These are phyloP conservation scores for Porites cylindrica DNA, from an alignment of 92 coral and sea anemone species.

Conservation along the genomic window DNA sequence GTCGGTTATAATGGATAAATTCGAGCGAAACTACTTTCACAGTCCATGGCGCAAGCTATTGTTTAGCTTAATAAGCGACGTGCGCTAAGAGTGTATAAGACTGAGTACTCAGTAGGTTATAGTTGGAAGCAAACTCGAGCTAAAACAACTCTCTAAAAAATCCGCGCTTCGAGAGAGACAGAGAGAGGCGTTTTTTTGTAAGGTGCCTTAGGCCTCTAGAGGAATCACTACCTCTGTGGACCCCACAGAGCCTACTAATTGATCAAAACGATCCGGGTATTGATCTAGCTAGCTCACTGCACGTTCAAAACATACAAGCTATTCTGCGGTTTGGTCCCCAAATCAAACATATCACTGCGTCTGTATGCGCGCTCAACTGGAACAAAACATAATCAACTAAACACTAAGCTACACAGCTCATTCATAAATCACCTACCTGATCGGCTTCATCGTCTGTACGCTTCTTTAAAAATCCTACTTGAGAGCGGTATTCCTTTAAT, in stretches of 20 bases:
- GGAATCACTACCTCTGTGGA: conserved; percentile 7
- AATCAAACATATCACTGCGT: conserved; percentile 46
- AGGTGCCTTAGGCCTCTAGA: background rate
- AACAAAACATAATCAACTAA: background rate
- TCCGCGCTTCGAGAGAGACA: background rate
- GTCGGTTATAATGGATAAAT: conserved; percentile 47
- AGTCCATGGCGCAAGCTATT: conserved; percentile 72
- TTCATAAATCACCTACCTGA: conserved; percentile 76
- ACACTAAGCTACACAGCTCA: background rate
- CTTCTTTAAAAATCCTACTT: conserved; percentile 86
- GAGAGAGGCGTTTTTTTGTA: conserved; percentile 3
- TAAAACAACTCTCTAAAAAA: background rate
- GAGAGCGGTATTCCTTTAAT: conserved; percentile 93
- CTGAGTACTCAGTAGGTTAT: conserved; percentile 12
- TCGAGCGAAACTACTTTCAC: conserved; percentile 62
- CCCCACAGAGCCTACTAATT: conserved; percentile 65
- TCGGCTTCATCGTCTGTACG: conserved; percentile 83
- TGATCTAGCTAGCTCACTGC: conserved; percentile 51
- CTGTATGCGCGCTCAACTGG: conserved; percentile 29
- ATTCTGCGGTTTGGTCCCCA: conserved; percentile 50
- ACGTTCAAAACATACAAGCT: conserved; percentile 39
- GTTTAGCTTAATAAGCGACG: conserved; percentile 21
- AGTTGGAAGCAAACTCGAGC: conserved; percentile 6
- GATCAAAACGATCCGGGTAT: conserved; percentile 72
- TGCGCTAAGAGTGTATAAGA: background rate